Evolutionary conservation across 2,888 invertebrate species (phyloP).

Genomic region (Marasmarcha lunaedactyla): DNA sequence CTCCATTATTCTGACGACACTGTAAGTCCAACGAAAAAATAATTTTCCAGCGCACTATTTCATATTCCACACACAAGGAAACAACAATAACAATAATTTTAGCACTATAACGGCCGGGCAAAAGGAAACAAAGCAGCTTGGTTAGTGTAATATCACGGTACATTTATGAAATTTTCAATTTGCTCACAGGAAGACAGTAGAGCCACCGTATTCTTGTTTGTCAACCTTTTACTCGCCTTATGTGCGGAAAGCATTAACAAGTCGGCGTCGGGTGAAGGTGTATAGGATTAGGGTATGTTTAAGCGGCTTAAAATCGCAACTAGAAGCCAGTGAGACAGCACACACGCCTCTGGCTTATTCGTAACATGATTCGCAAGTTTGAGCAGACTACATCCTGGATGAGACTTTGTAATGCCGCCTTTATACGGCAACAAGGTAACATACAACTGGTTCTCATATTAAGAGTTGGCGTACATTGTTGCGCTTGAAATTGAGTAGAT

Average conservation of each 20-base stretch:
- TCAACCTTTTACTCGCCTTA: conserved; percentile 1
- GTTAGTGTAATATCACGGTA: neutral
- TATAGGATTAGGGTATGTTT: conserved; percentile 22
- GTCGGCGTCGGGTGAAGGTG: conserved; percentile 6
- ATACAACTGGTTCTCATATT: no score
- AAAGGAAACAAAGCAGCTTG: neutral
- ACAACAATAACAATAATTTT: neutral
- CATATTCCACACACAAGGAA: neutral
- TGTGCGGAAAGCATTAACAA: conserved; percentile 1
- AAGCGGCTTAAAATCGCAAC: conserved; percentile 22
- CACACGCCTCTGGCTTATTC: conserved; percentile 21
- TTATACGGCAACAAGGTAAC: neutral
- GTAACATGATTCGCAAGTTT: conserved; percentile 21
- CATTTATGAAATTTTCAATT: conserved; percentile 1
- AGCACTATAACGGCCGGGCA: neutral
- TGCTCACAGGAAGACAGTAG: neutral
- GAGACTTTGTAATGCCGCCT: conserved; percentile 7
- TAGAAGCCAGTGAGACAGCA: conserved; percentile 22
- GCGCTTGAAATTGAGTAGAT: no score
- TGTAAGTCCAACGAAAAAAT: no score
- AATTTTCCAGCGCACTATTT: no score
- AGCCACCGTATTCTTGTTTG: neutral
- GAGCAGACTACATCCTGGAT: conserved; percentile 3
- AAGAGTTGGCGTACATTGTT: no score
- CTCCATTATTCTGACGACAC: no score